Base-by-base conservation (phyloP, 2,888 invertebrate genomes). In the Cyaniris semiargus region DNA sequence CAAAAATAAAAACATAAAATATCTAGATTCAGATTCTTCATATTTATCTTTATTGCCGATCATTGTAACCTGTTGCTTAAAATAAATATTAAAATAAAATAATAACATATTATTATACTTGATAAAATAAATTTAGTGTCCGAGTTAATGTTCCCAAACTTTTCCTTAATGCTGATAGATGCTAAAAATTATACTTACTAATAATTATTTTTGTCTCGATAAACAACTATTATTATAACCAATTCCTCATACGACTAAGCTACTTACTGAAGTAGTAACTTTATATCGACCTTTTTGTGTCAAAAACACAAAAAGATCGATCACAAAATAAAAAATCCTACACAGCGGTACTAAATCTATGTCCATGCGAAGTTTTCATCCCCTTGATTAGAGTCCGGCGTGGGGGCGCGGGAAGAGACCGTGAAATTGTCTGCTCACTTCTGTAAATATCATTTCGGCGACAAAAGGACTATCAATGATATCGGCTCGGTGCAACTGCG, bases 351-450 rank as follows among this genome's bases (percentile, higher is more conserved):
- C 70, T 74, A 75, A 72, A 66, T 80, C 78, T 83, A 79, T 85
- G 83, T 91, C 92, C 88, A 89, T 79, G 83, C 82, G 87, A 88
- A 78, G 81, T 80, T 84, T 80, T 81, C 85, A 84, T 79, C 83
- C 79, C 84, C 86, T 88, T 94, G 92, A 94, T 94, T 92, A 92
- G 89, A 91, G 92, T 92, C 90, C 89, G 85, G 85, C 83, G 87
- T 88, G 88, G 90, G 90, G 95, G 89, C 93, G 92, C 83, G 87
- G 87, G 92, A 90, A 92, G 92, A 90, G 91, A 93, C 88, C 94
- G 93, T 94, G 94, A 94, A 94, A 94, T 94, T 94, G 93, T 94
- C 94, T 93, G 93, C 91, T 94, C 93, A 92, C 93, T 94, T 94
- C 92, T 94, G 93, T 93, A 94, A 94, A 94, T 94, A 94, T 94